Evolutionary conservation across 2,113 vertebrate species (phyloP), one percentile per base, ranked within the genome.

Genomic region (Crypturellus undulatus): DNA sequence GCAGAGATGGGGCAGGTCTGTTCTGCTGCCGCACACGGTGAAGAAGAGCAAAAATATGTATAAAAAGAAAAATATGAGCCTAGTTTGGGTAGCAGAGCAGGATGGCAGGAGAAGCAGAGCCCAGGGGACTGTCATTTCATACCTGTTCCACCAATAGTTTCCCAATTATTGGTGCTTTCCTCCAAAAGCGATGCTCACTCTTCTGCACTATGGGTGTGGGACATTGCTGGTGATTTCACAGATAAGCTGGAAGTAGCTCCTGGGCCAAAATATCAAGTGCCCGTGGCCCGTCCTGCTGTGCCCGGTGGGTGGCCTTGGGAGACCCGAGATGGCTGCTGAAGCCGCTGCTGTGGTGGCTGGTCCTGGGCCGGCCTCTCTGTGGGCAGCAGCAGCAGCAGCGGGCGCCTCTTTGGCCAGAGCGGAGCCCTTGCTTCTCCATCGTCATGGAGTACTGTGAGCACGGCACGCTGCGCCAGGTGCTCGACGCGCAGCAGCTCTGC

Each of bases 361-460:
- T 16, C 60, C 34, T 16, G 22, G 60, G 60, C 60, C 34, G 25
- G 60, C 60, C 36, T 15, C 22, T 59, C 15, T 15, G 15, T 7
- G 11, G 38, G 38, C 38, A 12, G 25, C 68, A 9, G n/a, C n/a
- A 19, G 45, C 7, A 62, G 54, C 17, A 18, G 7, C 9, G 2
- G 42, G 12, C 22, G 51, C 36, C 49, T 69, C n/a, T 75, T 70
- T 63, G 40, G 54, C 32, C 34, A 99, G 99, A 96, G 9, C 93
- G 92, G 7, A 96, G 82, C 2, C 98, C 98, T 42, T 95, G 97
- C 28, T 99, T 98, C 96, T 97, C 98, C 79, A 98, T 99, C 1
- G 83, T 99, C 87, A 99, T 97, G 97, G 99, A 99, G 90, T 99
- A 98, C 95, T 99, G 99, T 63, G 98, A 99, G 88, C 98, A 97